Conservation (phyloP, 2,797 vertebrate genomes). For the Cossypha heuglini region DNA sequence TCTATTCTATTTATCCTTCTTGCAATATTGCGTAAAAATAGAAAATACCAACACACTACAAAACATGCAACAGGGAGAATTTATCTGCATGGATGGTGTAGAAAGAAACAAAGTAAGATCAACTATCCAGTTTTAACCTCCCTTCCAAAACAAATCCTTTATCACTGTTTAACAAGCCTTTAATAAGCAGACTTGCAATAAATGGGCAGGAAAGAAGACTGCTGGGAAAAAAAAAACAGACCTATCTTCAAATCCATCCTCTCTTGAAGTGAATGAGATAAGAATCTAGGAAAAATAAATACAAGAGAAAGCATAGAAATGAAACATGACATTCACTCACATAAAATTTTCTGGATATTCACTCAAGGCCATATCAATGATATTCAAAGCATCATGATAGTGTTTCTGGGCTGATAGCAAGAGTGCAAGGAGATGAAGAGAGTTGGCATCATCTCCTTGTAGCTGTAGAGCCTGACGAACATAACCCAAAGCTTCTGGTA, state of each 20-base stretch:
- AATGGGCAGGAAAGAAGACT: not conserved
- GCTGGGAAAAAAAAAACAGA: not conserved
- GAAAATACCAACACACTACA: not conserved
- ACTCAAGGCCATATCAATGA: conserved; percentile 98
- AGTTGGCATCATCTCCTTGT: conserved; percentile 95
- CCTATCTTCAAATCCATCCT: not conserved
- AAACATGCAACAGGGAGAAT: not conserved
- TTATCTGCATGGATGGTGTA: not conserved
- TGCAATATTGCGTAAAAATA: not conserved
- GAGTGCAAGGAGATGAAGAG: conserved; percentile 93
- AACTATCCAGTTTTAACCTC: not conserved
- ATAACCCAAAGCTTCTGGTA: conserved; percentile 95
- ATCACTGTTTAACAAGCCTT: not conserved
- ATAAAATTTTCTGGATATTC: conserved; percentile 98
- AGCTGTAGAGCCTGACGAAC: conserved; percentile 95
- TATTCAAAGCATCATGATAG: conserved; percentile 94
- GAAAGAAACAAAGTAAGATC: not conserved
- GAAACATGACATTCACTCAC: conserved; percentile 74
- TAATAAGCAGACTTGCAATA: not conserved
- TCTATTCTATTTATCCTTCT: not conserved
- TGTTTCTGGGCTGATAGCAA: conserved; percentile 96
- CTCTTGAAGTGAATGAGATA: not conserved
- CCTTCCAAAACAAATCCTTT: not conserved
- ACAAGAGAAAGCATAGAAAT: not conserved
- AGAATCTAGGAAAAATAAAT: not conserved